Evolutionary conservation across 2,113 vertebrate species (phyloP).

Genomic region (Onychostoma macrolepis): DNA sequence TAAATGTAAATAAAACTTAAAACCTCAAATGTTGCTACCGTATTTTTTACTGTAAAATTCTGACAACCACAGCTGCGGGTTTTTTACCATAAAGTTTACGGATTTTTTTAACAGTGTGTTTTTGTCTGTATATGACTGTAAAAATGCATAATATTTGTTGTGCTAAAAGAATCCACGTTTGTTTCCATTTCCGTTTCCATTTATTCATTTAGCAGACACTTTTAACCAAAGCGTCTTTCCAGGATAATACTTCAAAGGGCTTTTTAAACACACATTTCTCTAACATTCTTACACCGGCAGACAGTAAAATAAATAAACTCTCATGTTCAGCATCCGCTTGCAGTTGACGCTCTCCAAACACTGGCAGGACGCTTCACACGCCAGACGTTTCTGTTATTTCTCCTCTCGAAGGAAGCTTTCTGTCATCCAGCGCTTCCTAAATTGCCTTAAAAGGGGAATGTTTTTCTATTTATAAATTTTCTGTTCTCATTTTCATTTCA

Average conservation of each 20-base stretch:
- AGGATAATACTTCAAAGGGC: not conserved
- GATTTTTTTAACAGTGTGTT: too few species aligned
- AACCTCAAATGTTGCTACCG: too few species aligned
- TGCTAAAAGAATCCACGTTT: not conserved
- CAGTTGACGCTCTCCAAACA: not conserved
- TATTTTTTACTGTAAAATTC: too few species aligned
- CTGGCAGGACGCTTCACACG: conserved; percentile 10
- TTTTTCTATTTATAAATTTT: not conserved
- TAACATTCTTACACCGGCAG: not conserved
- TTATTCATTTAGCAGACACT: too few species aligned
- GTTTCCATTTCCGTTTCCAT: too few species aligned
- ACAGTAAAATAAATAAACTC: conserved; percentile 15
- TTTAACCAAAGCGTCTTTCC: too few species aligned
- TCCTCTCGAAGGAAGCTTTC: not conserved
- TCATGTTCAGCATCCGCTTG: not conserved
- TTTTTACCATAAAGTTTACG: too few species aligned
- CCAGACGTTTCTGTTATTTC: conserved; percentile 49
- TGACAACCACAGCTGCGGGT: too few species aligned
- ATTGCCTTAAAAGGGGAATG: conserved; percentile 59
- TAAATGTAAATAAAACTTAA: too few species aligned
- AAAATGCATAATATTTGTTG: not conserved
- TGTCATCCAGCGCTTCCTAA: conserved; percentile 58
- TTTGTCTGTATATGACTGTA: not conserved
- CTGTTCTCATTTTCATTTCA: not conserved
- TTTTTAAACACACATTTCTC: not conserved